Evolutionary conservation across 2,797 vertebrate genomes (phyloP), one percentile per base, ranked within the genome.

Genomic region (Aselliscus stoliczkanus): DNA sequence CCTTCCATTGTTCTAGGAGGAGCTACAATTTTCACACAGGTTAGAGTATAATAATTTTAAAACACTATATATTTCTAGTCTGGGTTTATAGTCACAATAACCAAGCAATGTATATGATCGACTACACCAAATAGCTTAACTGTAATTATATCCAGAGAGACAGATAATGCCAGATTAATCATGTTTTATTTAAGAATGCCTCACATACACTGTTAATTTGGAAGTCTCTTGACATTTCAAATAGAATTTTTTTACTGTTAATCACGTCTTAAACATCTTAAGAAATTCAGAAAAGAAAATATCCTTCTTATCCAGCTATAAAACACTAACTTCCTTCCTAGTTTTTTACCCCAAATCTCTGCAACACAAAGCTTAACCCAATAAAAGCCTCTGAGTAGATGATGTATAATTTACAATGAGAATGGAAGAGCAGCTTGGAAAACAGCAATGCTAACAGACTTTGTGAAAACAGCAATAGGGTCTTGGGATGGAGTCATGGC

Each of bases 1-100:
- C 58, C 52, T 96, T 87, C 65, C 69, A 85, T 75, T 97, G 65
- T 85, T 96, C 89, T 96, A 67, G 39, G 54, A 86, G 73, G 92
- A 87, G 34, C 58, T 65, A 91, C 2, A 90, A 25, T 77, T 82
- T 73, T 79, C 52, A 87, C 12, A 47, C 52, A 93, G 69, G 13
- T 64, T 88, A 95, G 56, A 90, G 75, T 44, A 6, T n/a, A 73
- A 84, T 34, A 79, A 20, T 90, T 90, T 79, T 9, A 81, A 93
- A 84, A 64, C 5, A 73, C 39, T 13, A 9, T 62, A 64, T 44
- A 75, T 60, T 88, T 83, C 70, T 76, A 73, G 58, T 80, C 88
- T 94, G 87, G 21, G 56, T 21, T 70, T 93, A 70, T 60, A 82
- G 86, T 93, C 58, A 80, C 11, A 92, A 92, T 70, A 83, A 94